Evolutionary conservation across 2,888 invertebrate genomes (phyloP).

Genomic region (Lacanobia oleracea): DNA sequence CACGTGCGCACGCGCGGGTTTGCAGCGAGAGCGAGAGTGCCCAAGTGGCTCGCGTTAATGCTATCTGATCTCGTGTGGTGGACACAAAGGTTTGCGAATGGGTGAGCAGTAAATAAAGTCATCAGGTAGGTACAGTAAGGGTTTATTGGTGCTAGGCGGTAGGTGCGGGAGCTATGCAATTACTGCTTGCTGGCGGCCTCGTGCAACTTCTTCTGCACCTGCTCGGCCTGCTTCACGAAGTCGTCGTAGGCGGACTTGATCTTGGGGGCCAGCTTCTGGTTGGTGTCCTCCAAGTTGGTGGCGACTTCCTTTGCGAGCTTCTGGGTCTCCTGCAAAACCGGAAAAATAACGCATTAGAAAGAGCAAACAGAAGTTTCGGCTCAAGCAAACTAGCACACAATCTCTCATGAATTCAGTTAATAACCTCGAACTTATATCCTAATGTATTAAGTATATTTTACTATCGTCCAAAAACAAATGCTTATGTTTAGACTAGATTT

Average conservation of each 20-base stretch:
- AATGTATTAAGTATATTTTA: background rate
- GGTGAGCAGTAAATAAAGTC: conserved; percentile 17
- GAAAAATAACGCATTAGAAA: conserved; percentile 6
- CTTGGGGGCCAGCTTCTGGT: conserved; percentile 84
- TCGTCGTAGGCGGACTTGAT: conserved; percentile 84
- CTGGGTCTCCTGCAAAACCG: conserved; percentile 76
- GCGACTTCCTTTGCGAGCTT: conserved; percentile 83
- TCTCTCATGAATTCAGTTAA: background rate
- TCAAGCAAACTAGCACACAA: background rate
- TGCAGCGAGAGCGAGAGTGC: background rate
- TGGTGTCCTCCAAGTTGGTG: conserved; percentile 79
- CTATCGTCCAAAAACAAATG: background rate
- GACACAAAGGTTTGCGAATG: no score
- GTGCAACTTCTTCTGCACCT: conserved; percentile 83
- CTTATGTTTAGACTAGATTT: background rate
- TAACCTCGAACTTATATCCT: background rate
- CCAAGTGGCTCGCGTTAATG: background rate
- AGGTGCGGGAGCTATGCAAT: conserved; percentile 23
- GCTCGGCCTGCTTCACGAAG: conserved; percentile 81
- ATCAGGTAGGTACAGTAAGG: conserved; percentile 29
- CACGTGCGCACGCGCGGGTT: background rate
- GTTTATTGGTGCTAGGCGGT: conserved; percentile 51
- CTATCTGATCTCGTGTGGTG: no score
- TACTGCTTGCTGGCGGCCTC: conserved; percentile 85
- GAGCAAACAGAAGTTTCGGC: background rate